phyloP scores from a whole-genome alignment of 37 sponge, comb jelly and placozoan genomes.

The Aplysina aerophoba region DNA sequence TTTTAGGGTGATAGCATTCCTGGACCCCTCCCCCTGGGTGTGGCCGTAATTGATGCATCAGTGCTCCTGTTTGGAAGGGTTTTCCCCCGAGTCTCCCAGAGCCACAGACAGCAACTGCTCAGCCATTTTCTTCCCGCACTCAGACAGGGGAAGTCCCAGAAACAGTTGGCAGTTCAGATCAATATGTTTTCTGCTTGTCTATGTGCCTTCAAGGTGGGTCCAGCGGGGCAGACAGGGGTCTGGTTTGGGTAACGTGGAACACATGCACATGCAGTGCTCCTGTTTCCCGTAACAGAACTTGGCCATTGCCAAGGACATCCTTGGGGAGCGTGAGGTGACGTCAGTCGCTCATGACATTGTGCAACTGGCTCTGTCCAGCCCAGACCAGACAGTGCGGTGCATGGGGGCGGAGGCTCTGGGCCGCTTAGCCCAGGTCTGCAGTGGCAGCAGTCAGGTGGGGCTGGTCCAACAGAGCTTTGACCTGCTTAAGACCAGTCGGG shows the following conservation, averaged over 20 bases:
- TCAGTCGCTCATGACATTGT: not conserved
- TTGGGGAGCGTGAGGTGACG: constrained; percentile 25
- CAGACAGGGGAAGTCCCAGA: constrained; percentile 77
- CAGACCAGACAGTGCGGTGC: constrained; percentile 87
- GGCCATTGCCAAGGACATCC: constrained; percentile 12
- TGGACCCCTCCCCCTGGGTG: constrained; percentile 95
- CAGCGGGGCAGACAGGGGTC: too few relatives aligned
- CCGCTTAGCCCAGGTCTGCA: constrained; percentile 82
- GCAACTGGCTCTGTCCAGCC: constrained; percentile 80
- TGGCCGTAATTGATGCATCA: constrained; percentile 90
- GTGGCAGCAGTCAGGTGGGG: constrained; percentile 79
- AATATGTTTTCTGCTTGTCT: constrained; percentile 95
- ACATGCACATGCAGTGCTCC: too few relatives aligned
- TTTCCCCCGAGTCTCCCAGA: constrained; percentile 86
- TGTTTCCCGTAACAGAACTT: not conserved
- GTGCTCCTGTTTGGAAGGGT: constrained; percentile 92
- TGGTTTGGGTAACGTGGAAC: too few relatives aligned
- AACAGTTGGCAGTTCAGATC: constrained; percentile 88
- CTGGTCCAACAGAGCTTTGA: constrained; percentile 87
- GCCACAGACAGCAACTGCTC: constrained; percentile 92
- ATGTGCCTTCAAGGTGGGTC: constrained; percentile 75
- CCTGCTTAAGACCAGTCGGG: constrained; percentile 66
- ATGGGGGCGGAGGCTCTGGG: constrained; percentile 94
- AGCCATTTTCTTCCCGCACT: constrained; percentile 87
- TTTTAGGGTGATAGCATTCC: constrained; percentile 47